These are phyloP conservation scores for Oncorhynchus gorbuscha DNA, from an alignment of 2,113 vertebrate species.

Conservation along the genomic window DNA sequence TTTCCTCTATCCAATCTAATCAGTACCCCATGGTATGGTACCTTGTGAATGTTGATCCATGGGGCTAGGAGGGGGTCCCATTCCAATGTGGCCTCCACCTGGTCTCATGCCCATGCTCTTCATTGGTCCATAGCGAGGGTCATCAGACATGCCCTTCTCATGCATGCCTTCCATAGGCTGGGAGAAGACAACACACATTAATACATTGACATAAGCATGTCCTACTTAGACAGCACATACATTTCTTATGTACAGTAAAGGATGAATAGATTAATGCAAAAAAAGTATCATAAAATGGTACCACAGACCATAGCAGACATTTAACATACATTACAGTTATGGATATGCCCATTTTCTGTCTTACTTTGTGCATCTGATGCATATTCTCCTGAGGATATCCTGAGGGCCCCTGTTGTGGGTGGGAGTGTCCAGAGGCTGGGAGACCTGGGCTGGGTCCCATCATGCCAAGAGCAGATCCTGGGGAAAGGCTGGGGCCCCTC, in stretches of 20 bases:
- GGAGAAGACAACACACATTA: background rate
- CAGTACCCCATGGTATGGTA: slow-evolving; percentile 39
- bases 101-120: slow-evolving; percentile 90
- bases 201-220: background rate
- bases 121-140: slow-evolving; percentile 90
- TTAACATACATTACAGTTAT: too few relatives aligned
- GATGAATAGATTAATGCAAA: too few relatives aligned
- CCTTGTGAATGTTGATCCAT: slow-evolving; percentile 99
- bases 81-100: slow-evolving; percentile 78
- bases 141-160: slow-evolving; percentile 88
- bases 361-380: slow-evolving; percentile 94
- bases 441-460: slow-evolving; percentile 95
- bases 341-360: background rate
- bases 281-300: too few relatives aligned
- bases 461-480: slow-evolving; percentile 91
- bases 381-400: slow-evolving; percentile 91
- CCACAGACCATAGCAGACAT: too few relatives aligned
- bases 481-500: slow-evolving; percentile 85
- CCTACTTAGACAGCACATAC: too few relatives aligned
- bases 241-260: too few relatives aligned
- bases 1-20: background rate
- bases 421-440: slow-evolving; percentile 83
- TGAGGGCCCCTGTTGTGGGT: slow-evolving; percentile 85
- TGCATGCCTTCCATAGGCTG: slow-evolving; percentile 94
- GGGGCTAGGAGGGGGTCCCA: slow-evolving; percentile 94